Evolutionary conservation across 2,797 vertebrate species (phyloP), one percentile per base, ranked within the genome.

Genomic region (Scomberomorus guttatus): DNA sequence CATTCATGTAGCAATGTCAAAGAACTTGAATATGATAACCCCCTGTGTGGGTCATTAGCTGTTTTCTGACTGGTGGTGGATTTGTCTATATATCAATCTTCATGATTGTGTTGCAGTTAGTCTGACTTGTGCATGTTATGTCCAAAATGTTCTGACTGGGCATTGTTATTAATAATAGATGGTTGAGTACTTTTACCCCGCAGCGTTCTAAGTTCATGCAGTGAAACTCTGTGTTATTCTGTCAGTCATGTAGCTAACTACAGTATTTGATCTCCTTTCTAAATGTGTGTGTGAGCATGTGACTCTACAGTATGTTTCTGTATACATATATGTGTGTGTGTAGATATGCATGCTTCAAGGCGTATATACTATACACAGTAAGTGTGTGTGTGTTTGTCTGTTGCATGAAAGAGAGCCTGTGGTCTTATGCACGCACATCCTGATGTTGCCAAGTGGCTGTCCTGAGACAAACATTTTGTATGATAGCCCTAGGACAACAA

Each of bases 81-180:
- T 80, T 57, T 51, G 60, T 80, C 54, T 60, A 18, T 54, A 54
- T 37, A 15, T 42, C 39, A 42, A 42, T 42, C 61, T 66, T 75
- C 59, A 76, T 74, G 24, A 80, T 59, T 25, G 57, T 14, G 32
- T 44, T 71, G 74, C 74, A 71, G 72, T 80, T 75, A n/a, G 54
- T 84, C 37, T 12, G 69, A 82, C 54, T 65, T 67, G 68, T 55
- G 54, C 78, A 62, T 9, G 8, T 64, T n/a, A 66, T 59, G 65
- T 75, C 64, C 22, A 77, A 69, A 83, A 65, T 72, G 17, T 67
- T 87, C 85, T 61, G 63, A 85, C 77, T 59, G 56, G 72, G 14
- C 77, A 15, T 64, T 39, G 57, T n/a, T 51, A 39, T 93, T 79
- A 92, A 93, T 94, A 91, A 93, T 93, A 82, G 63, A 92, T 91